Conservation (phyloP, 2,888 invertebrate genomes). For the Mongoloraphidia duomilia region DNA sequence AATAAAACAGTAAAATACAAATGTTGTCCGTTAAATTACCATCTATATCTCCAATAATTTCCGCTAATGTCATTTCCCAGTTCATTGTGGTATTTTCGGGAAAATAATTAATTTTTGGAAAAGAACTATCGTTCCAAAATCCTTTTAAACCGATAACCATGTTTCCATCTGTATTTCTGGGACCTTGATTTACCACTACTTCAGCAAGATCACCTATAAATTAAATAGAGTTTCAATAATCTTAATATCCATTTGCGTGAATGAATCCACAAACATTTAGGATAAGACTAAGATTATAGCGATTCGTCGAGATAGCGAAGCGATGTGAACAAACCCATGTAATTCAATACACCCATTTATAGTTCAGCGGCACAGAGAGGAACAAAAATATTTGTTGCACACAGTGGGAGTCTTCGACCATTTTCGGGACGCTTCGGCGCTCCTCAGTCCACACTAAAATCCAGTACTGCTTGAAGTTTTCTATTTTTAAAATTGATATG, state of each 20-base stretch:
- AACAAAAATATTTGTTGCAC: no score
- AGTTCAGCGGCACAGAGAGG: no score
- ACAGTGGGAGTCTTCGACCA: no score
- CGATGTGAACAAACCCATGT: no score
- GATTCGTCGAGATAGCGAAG: no score
- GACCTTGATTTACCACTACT: slow-evolving; percentile 48
- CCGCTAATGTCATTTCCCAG: slow-evolving; percentile 53
- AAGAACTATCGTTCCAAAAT: slow-evolving; percentile 49
- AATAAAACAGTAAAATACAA: no score
- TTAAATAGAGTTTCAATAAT: neutral
- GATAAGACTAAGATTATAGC: neutral
- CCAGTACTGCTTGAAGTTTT: no score
- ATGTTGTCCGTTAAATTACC: slow-evolving; percentile 28
- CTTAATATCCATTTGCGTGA: neutral
- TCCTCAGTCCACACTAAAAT: no score
- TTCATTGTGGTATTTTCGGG: slow-evolving; percentile 30
- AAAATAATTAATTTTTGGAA: slow-evolving; percentile 42
- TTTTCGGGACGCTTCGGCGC: no score
- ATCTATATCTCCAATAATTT: slow-evolving; percentile 53
- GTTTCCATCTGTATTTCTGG: slow-evolving; percentile 32
- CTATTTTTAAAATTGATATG: no score
- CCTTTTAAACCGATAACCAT: slow-evolving; percentile 40
- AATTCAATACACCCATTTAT: no score
- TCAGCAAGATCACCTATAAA: slow-evolving; percentile 52
- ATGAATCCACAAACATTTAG: no score